phyloP scores from a whole-genome alignment of 2,797 vertebrate species.

The Austrolebias charrua region DNA sequence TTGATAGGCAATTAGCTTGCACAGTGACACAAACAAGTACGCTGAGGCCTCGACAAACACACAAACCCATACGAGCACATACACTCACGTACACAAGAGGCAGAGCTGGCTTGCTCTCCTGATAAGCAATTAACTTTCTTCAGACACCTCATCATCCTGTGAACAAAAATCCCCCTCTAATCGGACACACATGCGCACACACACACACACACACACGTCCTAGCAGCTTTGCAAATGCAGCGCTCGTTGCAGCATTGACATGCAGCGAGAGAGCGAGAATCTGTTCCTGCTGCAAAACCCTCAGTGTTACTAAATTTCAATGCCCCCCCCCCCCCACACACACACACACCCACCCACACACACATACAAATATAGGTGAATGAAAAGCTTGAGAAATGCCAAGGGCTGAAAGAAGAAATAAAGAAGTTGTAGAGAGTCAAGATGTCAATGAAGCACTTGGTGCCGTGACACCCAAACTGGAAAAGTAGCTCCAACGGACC shows the following conservation, averaged over 20 bases:
- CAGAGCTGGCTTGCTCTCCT: constrained; percentile 71
- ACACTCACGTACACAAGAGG: constrained; percentile 18
- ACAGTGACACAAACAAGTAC: constrained; percentile 43
- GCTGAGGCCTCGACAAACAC: constrained; percentile 32
- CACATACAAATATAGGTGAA: too few species aligned
- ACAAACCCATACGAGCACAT: constrained; percentile 25
- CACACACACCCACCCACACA: background rate
- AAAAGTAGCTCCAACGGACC: too few species aligned
- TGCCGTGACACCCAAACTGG: too few species aligned
- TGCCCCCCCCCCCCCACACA: too few species aligned
- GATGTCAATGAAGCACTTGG: too few species aligned
- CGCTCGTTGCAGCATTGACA: constrained; percentile 67
- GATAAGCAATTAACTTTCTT: constrained; percentile 79
- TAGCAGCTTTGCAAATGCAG: constrained; percentile 68
- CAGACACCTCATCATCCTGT: constrained; percentile 74
- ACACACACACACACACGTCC: constrained; percentile 36
- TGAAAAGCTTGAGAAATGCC: too few species aligned
- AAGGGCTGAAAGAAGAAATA: too few species aligned
- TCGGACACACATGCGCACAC: constrained; percentile 48
- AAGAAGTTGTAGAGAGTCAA: too few species aligned
- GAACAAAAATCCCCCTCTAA: constrained; percentile 65
- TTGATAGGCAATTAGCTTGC: constrained; percentile 59
- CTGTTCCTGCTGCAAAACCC: constrained; percentile 57
- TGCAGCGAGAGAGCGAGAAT: constrained; percentile 68
- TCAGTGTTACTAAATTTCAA: constrained; percentile 48